Base-by-base conservation (phyloP, 2,888 invertebrate species). In the Pantelozetes paolii region DNA sequence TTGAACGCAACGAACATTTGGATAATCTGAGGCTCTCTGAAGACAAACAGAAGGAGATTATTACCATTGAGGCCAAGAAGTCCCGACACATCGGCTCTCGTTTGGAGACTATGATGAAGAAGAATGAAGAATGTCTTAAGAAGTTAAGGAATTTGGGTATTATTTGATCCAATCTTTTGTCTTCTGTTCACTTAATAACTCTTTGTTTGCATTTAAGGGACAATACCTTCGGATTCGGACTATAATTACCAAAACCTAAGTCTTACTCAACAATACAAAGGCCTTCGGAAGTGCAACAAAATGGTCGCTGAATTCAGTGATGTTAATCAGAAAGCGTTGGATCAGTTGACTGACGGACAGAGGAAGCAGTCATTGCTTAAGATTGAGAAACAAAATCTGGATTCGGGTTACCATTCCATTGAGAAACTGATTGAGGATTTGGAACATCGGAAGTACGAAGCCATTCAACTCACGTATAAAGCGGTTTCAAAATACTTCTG, bases 231-330 rank as follows among this genome's bases (percentile, higher is more conserved):
- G 72, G 96, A 98, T 79, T 88, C 95, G 8, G 94, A 96, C 83
- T 86, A 90, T 71, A 87, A 86, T 77, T 87, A 86, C 79, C 84
- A 85, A 77, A 85, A 85, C 78, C 81, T 86, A 75, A 82, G 82
- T 71, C 81, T 83, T 48, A 87, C 87, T 79, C 84, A 84, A 88
- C 84, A 99, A 26, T 98, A 97, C 83, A 92, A 92, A 85, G 96
- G 97, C 84, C 85, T 99, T 80, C 96, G 98, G 81, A 94, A 95
- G 81, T 91, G 95, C 2, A 97, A 99, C 81, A 90, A 91, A 79
- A 95, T 98, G 81, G 85, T 99, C 75, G 98, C 99, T 83, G 95
- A 96, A 83, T 99, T 96, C 84, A 95, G 94, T 79, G 98, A 99
- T 82, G 99, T 99, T 0, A 99, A 99, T 85, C 99, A 99, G 82